phyloP scores from a whole-genome alignment of 92 coral and sea anemone species.

The Siderastrea radians region DNA sequence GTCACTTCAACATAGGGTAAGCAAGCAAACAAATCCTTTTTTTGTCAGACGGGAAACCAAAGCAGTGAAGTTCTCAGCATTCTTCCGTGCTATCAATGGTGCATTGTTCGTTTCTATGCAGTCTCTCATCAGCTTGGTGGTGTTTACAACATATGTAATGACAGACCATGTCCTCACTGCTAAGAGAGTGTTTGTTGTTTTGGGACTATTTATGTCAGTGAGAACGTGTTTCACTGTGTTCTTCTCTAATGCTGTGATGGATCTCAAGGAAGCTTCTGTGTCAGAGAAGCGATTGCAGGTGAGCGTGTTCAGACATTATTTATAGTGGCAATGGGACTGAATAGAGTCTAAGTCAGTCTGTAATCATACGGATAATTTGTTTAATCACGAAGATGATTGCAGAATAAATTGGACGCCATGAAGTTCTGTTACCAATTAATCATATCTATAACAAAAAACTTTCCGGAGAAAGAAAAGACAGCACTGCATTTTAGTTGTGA shows the following conservation, averaged over 20 bases:
- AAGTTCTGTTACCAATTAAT: too few species aligned
- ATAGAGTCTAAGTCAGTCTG: too few species aligned
- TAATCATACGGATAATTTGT: too few species aligned
- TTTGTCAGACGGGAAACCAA: constrained; percentile 77
- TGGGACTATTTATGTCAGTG: constrained; percentile 82
- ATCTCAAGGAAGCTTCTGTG: constrained; percentile 84
- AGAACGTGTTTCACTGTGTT: constrained; percentile 77
- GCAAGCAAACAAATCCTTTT: neutral
- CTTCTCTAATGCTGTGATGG: constrained; percentile 81
- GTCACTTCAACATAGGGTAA: too few species aligned
- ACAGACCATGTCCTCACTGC: constrained; percentile 82
- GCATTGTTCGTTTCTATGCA: constrained; percentile 68
- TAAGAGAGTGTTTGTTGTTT: constrained; percentile 88
- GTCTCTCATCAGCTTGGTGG: constrained; percentile 70
- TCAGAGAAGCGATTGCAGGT: constrained; percentile 87
- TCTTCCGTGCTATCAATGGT: constrained; percentile 77
- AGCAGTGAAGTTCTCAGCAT: constrained; percentile 70
- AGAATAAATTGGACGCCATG: too few species aligned
- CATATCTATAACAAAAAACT: too few species aligned
- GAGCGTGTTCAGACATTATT: neutral
- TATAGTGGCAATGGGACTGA: too few species aligned
- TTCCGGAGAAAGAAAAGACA: too few species aligned
- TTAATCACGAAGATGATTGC: too few species aligned
- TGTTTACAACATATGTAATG: constrained; percentile 87
- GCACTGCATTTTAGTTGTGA: too few species aligned